These are phyloP conservation scores for Drepana arcuata DNA, from an alignment of 1,140 invertebrate genomes.

Conservation along the genomic window DNA sequence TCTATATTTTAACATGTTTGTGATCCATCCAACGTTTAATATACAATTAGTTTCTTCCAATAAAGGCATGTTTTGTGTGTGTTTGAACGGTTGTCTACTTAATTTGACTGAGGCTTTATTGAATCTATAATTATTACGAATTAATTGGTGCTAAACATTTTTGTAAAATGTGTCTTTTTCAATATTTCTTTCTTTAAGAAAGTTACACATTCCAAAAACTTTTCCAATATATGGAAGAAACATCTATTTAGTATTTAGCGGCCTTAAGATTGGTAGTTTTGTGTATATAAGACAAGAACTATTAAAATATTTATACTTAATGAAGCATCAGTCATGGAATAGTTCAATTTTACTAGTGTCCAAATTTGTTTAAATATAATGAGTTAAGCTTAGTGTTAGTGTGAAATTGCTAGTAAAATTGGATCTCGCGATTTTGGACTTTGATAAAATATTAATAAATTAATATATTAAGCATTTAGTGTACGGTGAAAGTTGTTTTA, in stretches of 20 bases:
- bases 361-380: constrained; percentile 18
- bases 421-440: constrained; percentile 34
- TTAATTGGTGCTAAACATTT: constrained; percentile 32
- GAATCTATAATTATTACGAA: constrained; percentile 11
- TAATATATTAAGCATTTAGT: constrained; percentile 42
- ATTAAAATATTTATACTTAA: no score
- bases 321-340: constrained; percentile 30
- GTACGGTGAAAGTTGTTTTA: constrained; percentile 15
- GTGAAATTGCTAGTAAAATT: constrained; percentile 30
- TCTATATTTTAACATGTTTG: constrained; percentile 65
- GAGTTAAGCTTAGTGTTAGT: constrained; percentile 12
- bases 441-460: constrained; percentile 53
- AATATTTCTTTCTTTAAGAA: no score
- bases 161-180: no score
- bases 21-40: constrained; percentile 62
- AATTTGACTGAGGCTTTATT: constrained; percentile 40
- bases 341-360: constrained; percentile 35
- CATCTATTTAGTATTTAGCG: no score
- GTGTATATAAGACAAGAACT: no score
- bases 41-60: constrained; percentile 35
- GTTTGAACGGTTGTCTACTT: constrained; percentile 36
- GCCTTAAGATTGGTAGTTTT: no score
- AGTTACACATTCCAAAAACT: no score
- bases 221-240: no score
- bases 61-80: constrained; percentile 66